Evolutionary conservation across 2,797 vertebrate genomes (phyloP).

Genomic region (Tenualosa ilisha): DNA sequence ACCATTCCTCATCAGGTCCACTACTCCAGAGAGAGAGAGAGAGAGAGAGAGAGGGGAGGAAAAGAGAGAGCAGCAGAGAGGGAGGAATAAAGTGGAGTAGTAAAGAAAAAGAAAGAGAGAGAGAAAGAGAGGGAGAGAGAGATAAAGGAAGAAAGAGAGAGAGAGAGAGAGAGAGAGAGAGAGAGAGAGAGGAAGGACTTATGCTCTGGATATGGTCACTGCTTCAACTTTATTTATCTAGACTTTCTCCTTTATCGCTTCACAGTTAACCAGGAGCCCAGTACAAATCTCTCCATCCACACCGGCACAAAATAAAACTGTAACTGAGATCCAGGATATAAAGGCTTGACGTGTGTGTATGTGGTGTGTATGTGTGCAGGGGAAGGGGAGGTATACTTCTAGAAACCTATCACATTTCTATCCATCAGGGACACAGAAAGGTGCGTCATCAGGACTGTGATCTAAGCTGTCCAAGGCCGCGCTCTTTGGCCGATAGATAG

Average conservation of each 20-base stretch:
- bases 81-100: neutral
- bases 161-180: neutral
- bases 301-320: slow-evolving; percentile 8
- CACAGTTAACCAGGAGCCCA: slow-evolving; percentile 17
- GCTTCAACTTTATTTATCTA: slow-evolving; percentile 11
- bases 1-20: neutral
- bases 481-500: neutral
- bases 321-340: slow-evolving; percentile 2
- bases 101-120: neutral
- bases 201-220: neutral
- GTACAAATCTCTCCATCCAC: slow-evolving; percentile 1
- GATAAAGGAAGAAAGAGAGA: neutral
- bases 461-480: slow-evolving; percentile 25
- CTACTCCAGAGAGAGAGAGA: neutral
- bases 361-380: neutral
- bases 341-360: neutral
- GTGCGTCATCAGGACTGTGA: slow-evolving; percentile 20
- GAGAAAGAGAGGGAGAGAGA: neutral
- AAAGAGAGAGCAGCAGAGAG: neutral
- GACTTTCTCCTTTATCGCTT: slow-evolving; percentile 13
- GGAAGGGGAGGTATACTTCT: neutral
- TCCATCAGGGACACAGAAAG: slow-evolving; percentile 29
- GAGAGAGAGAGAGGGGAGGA: neutral
- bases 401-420: slow-evolving; percentile 26
- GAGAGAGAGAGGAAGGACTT: neutral